Evolutionary conservation across 2,113 vertebrate genomes (phyloP), one percentile per base, ranked within the genome.

Genomic region (Semicossyphus pulcher): DNA sequence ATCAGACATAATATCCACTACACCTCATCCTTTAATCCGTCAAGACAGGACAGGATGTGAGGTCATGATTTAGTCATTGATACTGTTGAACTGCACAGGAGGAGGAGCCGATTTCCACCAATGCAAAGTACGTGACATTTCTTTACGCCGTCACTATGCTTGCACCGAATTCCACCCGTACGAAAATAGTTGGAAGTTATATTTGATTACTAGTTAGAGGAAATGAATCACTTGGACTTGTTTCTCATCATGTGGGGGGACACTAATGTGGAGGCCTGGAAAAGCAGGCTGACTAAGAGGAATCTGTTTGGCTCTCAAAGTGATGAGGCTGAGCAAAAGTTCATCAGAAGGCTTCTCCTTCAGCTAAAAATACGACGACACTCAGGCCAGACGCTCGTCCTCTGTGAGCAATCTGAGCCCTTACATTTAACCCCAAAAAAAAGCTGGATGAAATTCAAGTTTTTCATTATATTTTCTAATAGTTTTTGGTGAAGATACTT

Each of bases 401-500:
- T 57, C 37, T 21, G 28, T 34, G 10, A 25, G 11, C 26, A 16
- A 42, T 45, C 12, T 23, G 15, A 58, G 41, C 7, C 6, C 7
- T 47, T 45, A 39, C 45, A 49, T 58, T 57, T 42, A 60, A 5
- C 6, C 15, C 39, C 14, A 16, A 5, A n/a, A 3, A 2, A 44
- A 44, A 44, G 12, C 58, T 58, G 7, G 10, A n/a, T 34, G 14
- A 32, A 41, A 28, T 61, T 73, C 59, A 2, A 32, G 4, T 53
- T 23, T 61, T n/a, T 20, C 21, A 14, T 7, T 66, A 2, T 41
- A 32, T 61, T 79, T n/a, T 45, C 10, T 34, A 15, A 65, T 21
- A 10, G 21, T 73, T 65, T 64, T 52, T 26, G 2, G 10, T 16
- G 14, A 52, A 67, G 25, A 36, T 36, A 70, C 49, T 88, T 84